These are phyloP conservation scores for Scaptodrosophila lebanonensis DNA, from an alignment of 1,140 invertebrate species.

Conservation along the genomic window DNA sequence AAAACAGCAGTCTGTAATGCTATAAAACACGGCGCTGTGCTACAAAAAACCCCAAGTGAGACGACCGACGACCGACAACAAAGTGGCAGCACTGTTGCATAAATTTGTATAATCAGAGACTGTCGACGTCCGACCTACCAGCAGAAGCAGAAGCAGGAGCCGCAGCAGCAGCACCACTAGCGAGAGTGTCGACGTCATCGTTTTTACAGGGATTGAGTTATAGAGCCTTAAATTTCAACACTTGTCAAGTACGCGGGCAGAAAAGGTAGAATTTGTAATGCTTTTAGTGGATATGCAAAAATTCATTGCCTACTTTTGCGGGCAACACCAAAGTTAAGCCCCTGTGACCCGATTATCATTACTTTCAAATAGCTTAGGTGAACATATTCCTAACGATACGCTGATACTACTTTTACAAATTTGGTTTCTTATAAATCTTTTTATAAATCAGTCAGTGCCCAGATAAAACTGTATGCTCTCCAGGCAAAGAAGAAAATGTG, in stretches of 20 bases:
- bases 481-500: too few relatives aligned
- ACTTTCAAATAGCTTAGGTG: too few relatives aligned
- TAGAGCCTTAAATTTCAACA: constrained; percentile 50
- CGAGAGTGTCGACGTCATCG: not conserved
- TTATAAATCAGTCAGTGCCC: too few relatives aligned
- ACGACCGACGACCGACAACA: constrained; percentile 14
- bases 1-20: constrained; percentile 48
- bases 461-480: too few relatives aligned
- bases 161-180: constrained; percentile 6
- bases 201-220: constrained; percentile 57
- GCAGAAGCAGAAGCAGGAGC: constrained; percentile 10
- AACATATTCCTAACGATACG: too few relatives aligned
- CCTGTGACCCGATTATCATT: too few relatives aligned
- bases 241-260: too few relatives aligned
- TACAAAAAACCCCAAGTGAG: not conserved
- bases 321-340: not conserved
- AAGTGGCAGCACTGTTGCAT: constrained; percentile 65
- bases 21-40: constrained; percentile 40
- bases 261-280: not conserved
- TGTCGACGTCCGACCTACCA: too few relatives aligned
- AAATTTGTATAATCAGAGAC: constrained; percentile 67
- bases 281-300: not conserved
- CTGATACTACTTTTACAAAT: too few relatives aligned
- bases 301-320: constrained; percentile 49
- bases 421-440: too few relatives aligned